Evolutionary conservation across 1,140 invertebrate genomes (phyloP), one percentile per base, ranked within the genome.

Genomic region (Nymphalis io): DNA sequence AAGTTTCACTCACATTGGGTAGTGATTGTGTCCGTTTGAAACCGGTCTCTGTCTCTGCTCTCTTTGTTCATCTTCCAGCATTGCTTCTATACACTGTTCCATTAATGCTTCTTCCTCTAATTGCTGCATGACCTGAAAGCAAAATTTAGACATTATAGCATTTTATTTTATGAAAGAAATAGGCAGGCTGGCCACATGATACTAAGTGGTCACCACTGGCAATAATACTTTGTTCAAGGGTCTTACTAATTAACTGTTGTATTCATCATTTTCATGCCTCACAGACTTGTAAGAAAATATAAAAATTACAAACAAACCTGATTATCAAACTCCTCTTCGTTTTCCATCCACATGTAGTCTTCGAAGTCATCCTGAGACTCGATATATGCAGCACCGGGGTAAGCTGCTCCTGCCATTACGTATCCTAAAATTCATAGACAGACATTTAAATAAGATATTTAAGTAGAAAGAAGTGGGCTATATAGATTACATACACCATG

Each of bases 291-390:
- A n/a, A n/a, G n/a, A n/a, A n/a, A n/a, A 6, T 5, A 33, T 33
- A 33, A 33, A 33, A 33, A 8, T 33, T 33, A 0, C 6, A 1
- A 4, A 8, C 27, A 33, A 33, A 96, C 96, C 93, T 96, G 95
- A 84, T 96, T 96, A 81, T 97, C 96, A 84, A 97, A 97, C 80
- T 97, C 96, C 80, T 97, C 96, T 84, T 97, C 96, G 82, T 97
- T 95, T 83, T 97, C 96, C 96, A 97, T 97, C 96, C 96, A 97
- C 93, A 97, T 93, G 77, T 97, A 97, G 76, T 97, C 96, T 0
- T 95, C 96, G 87, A 97, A 97, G 87, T 97, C 96, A 59, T 93
- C 94, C 48, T 79, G 82, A 0, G 81, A 79, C 21, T 73, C 6
- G 79, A 20, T 18, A 70, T 0, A 70, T 0, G 23, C 21, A 61